These are phyloP conservation scores for Willowsia nigromaculata DNA, from an alignment of 2,888 invertebrate genomes.

Conservation along the genomic window DNA sequence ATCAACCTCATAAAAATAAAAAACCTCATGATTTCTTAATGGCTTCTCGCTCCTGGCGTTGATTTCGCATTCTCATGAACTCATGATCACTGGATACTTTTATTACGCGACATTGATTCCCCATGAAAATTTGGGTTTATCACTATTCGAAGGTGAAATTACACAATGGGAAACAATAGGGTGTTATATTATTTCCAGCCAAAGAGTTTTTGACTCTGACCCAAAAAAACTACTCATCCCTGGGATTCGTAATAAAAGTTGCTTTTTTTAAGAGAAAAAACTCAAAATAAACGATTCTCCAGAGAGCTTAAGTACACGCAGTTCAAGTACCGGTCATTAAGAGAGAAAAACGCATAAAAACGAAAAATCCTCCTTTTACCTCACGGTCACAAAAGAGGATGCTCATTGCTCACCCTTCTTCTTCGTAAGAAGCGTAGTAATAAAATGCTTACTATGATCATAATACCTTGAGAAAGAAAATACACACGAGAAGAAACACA, in stretches of 20 bases:
- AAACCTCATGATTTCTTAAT: not conserved
- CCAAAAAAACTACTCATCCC: not conserved
- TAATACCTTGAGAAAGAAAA: too few relatives aligned
- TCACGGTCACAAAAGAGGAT: not conserved
- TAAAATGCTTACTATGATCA: too few relatives aligned
- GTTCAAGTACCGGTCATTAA: slow-evolving; percentile 48
- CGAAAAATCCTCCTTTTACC: not conserved
- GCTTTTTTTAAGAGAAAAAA: not conserved
- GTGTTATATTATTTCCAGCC: not conserved
- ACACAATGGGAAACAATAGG: not conserved
- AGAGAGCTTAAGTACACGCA: not conserved
- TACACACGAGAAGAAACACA: not conserved
- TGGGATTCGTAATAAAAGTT: not conserved
- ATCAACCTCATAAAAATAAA: too few relatives aligned
- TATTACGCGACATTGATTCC: slow-evolving; percentile 3
- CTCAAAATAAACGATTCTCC: not conserved
- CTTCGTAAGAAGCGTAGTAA: too few relatives aligned
- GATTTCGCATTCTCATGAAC: not conserved
- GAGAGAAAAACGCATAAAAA: not conserved
- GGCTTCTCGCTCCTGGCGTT: not conserved
- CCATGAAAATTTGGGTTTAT: not conserved
- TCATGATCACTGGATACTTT: not conserved
- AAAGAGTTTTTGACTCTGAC: not conserved
- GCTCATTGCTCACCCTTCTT: not conserved
- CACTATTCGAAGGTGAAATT: not conserved